Conservation (phyloP, 2,113 vertebrate genomes). For the Cochlearius cochlearius region DNA sequence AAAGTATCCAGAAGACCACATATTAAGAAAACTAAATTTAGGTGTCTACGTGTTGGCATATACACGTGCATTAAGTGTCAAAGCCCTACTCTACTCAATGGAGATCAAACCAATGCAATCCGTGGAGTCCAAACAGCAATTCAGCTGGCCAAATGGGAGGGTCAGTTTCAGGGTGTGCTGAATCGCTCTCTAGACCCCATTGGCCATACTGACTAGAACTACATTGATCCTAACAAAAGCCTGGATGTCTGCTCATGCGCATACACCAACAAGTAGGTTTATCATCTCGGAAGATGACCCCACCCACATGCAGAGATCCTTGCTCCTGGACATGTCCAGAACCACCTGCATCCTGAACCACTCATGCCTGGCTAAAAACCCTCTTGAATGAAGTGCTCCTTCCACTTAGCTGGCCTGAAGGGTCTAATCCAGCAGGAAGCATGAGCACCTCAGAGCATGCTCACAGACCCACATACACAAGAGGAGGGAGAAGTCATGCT, state of each 20-base stretch:
- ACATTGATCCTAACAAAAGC: background rate
- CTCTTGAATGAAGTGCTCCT: background rate
- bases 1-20: background rate
- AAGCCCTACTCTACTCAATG: background rate
- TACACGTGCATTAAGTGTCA: background rate
- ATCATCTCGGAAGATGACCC: background rate
- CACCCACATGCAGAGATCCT: background rate
- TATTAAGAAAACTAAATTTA: background rate
- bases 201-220: background rate
- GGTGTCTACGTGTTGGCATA: too few species aligned
- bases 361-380: background rate
- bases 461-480: background rate
- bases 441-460: background rate
- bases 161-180: background rate
- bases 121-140: background rate
- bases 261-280: background rate
- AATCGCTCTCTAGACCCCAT: background rate
- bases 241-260: background rate
- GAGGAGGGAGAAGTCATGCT: background rate
- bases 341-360: background rate
- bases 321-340: background rate
- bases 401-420: background rate
- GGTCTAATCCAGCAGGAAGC: background rate
- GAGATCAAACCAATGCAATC: background rate
- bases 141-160: background rate